Conservation (phyloP, 2,113 vertebrate species). For the Aepyceros melampus region DNA sequence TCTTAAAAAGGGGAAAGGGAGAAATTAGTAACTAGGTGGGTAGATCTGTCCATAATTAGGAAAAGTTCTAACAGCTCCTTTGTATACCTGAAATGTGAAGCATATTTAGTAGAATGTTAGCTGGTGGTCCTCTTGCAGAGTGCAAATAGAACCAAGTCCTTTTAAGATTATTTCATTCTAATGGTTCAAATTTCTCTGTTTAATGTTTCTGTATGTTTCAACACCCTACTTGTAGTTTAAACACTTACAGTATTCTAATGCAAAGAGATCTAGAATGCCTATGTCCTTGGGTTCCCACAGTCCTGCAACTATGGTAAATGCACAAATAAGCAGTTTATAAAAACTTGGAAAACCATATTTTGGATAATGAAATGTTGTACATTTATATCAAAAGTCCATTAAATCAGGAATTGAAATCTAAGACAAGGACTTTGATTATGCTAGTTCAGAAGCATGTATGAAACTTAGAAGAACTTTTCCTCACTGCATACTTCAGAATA, state of each 20-base stretch:
- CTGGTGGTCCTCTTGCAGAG: neutral
- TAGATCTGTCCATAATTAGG: neutral
- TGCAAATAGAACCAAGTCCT: neutral
- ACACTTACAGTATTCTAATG: neutral
- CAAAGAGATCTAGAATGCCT: neutral
- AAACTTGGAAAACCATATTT: neutral
- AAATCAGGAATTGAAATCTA: neutral
- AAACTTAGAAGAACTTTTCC: neutral
- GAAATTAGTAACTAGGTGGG: neutral
- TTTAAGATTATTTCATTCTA: neutral
- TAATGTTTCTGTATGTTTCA: neutral
- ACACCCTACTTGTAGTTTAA: neutral
- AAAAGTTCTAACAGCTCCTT: neutral
- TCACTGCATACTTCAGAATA: neutral
- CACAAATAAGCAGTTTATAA: neutral
- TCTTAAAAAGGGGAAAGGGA: neutral
- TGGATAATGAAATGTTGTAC: neutral
- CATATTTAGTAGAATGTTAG: neutral
- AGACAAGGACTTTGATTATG: neutral
- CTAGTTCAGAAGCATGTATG: neutral
- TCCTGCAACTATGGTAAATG: neutral
- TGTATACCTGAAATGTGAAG: neutral
- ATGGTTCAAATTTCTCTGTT: neutral
- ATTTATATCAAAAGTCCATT: neutral
- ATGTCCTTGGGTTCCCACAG: neutral